Evolutionary conservation across 2,797 vertebrate genomes (phyloP), one percentile per base, ranked within the genome.

Genomic region (Champsocephalus gunnari): DNA sequence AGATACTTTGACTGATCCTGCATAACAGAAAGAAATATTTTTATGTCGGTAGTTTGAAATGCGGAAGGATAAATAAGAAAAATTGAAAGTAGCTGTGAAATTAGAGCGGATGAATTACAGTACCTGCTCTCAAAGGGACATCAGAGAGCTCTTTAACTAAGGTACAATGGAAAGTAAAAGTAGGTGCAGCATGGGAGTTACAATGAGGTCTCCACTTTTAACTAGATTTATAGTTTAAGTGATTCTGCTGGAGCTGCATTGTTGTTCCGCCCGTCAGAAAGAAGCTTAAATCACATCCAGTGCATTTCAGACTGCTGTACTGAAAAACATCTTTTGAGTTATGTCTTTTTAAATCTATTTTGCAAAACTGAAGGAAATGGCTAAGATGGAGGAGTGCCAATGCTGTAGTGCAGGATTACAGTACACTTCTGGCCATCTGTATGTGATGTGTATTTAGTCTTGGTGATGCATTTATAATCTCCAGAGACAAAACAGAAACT

Each of bases 81-180:
- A 69, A 58, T 73, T 78, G 74, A 81, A 83, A 81, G 73, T 17
- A 56, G 71, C 66, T 66, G 72, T 80, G 80, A 88, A 87, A 88
- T 73, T 71, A 60, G 56, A 67, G 75, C 62, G 64, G 76, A 84
- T 84, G 64, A 88, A 89, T 78, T 59, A 64, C 62, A 77, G 57
- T n/a, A 75, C 28, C 57, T 76, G 50, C 65, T 75, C 79, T 77
- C 66, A 68, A 78, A 72, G 55, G 62, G 62, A 74, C 21, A 60
- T 32, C 12, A 43, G 66, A 56, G 38, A 80, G 70, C 55, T 83
- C 48, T 82, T 83, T 75, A 81, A 81, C 66, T 34, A 44, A 68
- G 56, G 68, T 45, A 45, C 54, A 71, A 75, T 47, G 69, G 45
- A 73, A 76, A 70, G 75, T 66, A 64, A 73, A 72, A 83, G 72